Evolutionary conservation across 92 coral and sea anemone genomes (phyloP).

Genomic region (Desmophyllum pertusum): DNA sequence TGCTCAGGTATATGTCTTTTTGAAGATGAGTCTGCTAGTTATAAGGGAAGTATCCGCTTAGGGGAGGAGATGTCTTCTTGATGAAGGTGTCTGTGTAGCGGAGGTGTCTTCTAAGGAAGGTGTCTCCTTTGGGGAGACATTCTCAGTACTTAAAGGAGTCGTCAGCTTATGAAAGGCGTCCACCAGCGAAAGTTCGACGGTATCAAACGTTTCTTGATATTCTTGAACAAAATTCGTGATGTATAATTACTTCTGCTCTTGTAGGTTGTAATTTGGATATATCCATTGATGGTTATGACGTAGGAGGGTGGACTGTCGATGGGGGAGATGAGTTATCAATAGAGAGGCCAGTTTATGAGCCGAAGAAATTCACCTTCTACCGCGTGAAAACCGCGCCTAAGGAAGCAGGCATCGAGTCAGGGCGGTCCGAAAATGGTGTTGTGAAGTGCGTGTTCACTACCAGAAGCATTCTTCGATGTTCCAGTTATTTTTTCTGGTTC

Average conservation of each 20-base stretch:
- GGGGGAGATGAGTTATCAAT: conserved; percentile 33
- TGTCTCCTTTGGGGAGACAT: background rate
- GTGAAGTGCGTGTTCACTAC: conserved; percentile 48
- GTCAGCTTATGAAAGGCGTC: background rate
- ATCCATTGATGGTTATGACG: conserved; percentile 55
- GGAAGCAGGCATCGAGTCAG: conserved; percentile 42
- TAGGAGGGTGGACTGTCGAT: conserved; percentile 51
- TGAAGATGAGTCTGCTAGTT: too few species aligned
- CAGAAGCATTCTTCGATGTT: conserved; percentile 36
- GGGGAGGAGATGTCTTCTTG: background rate
- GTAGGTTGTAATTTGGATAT: conserved; percentile 51
- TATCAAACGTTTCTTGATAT: background rate
- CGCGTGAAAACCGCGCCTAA: conserved; percentile 53
- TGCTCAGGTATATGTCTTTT: too few species aligned
- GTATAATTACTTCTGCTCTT: background rate
- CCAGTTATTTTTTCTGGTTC: conserved; percentile 18
- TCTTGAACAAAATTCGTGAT: background rate
- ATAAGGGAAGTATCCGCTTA: too few species aligned
- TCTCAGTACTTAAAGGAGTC: background rate
- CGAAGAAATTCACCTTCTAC: conserved; percentile 54
- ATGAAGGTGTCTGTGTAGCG: background rate
- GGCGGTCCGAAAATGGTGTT: conserved; percentile 44
- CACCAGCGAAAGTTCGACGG: too few species aligned
- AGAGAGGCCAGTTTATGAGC: conserved; percentile 47
- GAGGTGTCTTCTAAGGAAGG: background rate